Evolutionary conservation across 1,140 invertebrate genomes (phyloP), one percentile per base, ranked within the genome.

Genomic region (Cryptotermes secundus): DNA sequence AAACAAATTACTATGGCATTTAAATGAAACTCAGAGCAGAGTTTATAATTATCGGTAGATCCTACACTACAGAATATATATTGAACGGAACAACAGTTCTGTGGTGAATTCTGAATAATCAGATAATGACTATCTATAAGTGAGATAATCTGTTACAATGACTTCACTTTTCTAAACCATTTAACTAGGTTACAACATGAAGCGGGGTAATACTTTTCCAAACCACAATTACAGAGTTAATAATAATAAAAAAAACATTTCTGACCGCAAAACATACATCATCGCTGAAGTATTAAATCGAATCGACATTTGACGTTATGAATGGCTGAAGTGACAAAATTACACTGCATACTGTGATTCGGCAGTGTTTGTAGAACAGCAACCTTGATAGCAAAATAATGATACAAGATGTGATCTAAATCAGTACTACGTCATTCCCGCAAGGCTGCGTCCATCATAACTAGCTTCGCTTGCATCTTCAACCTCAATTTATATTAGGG

Each of bases 371-470:
- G 59, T 72, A 72, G 59, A 72, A 72, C 59, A 72, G n/a, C 14
- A n/a, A 31, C 59, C n/a, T 72, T 72, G 26, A 72, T 72, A 72
- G 59, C n/a, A 72, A 72, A 31, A 72, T 49, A 49, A 22, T 72
- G n/a, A 72, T 31, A n/a, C 59, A 72, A 72, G 59, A 72, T 49
- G 59, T 72, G 59, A n/a, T 72, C 59, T 26, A 72, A 65, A 72
- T 31, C 4, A 72, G 26, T 31, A 14, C 26, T 12, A 72, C 59
- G 16, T 6, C 9, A 26, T 72, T 31, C n/a, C 59, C n/a, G 7
- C 19, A 7, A 31, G 59, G 26, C n/a, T 7, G 7, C 59, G 0
- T 72, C 59, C 3, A 14, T 72, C 59, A n/a, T 72, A 72, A 59
- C 6, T 31, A 6, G 31, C 9, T 9, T 72, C 12, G n/a, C 9